Evolutionary conservation across 2,113 vertebrate genomes (phyloP), one percentile per base, ranked within the genome.

Genomic region (Malurus alboscapulatus): DNA sequence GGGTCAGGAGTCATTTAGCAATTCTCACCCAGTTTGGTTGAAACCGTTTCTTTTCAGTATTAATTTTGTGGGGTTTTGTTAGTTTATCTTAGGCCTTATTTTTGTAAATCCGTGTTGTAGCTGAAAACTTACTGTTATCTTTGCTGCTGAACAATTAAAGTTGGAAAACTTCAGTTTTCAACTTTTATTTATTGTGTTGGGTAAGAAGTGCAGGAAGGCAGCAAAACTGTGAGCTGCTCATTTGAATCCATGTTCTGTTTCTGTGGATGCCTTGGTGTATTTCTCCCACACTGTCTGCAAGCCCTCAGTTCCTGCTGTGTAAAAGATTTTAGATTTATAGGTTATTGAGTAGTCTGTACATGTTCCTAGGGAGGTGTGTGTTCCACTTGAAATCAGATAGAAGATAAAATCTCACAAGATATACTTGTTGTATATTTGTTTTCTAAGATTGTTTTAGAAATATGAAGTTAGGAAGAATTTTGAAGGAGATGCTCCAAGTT

Each of bases 281-380:
- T 79, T 73, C 38, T 82, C 30, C 27, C 12, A 14, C 12, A 24
- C 16, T 55, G 45, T 34, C 14, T 32, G 6, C 0, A 0, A 75
- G 30, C 29, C 27, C n/a, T 84, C 73, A 10, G 2, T 67, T 92
- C 63, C 36, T 51, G 13, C 61, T n/a, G 10, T 30, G 20, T 53
- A 29, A 61, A 84, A 14, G 36, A 8, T 50, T 59, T 73, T 4
- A 58, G 14, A 17, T 6, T 10, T 5, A 5, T 5, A 3, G 32
- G 14, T 47, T n/a, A n/a, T 45, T 44, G n/a, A 27, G 17, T 18
- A 24, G 6, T 30, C n/a, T 25, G 22, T 5, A 12, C 38, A 1
- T 15, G 5, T 77, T 65, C 45, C 15, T 9, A 14, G 42, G 45
- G 21, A 32, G 6, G 5, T 6, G 5, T 11, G 3, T 19, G 7